These are phyloP conservation scores for Sinonovacula constricta DNA, from an alignment of 1,140 invertebrate genomes.

Conservation along the genomic window DNA sequence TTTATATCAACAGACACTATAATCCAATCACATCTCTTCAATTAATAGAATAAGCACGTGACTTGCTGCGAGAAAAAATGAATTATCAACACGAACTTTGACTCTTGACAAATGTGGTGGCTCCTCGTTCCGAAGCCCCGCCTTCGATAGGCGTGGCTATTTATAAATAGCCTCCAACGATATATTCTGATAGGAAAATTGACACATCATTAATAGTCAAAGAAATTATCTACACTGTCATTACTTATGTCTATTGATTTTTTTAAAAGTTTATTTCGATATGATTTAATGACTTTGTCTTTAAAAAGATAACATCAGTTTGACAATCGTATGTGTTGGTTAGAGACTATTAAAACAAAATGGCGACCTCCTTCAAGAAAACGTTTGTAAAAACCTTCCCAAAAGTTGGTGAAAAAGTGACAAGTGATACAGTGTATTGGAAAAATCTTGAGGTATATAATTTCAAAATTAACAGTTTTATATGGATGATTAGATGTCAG, in stretches of 20 bases:
- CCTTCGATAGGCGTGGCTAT: conserved; percentile 22
- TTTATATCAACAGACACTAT: conserved; percentile 61
- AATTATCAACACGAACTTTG: conserved; percentile 50
- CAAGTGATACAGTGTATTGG: conserved; percentile 90
- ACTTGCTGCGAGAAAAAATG: conserved; percentile 47
- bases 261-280: too few species aligned
- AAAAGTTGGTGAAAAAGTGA: conserved; percentile 82
- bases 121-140: conserved; percentile 10
- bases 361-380: conserved; percentile 77
- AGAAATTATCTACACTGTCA: neutral
- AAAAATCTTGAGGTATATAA: conserved; percentile 80
- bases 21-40: conserved; percentile 69
- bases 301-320: too few species aligned
- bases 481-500: too few species aligned
- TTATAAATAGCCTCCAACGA: neutral
- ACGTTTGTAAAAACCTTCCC: conserved; percentile 69
- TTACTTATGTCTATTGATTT: neutral
- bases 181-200: too few species aligned
- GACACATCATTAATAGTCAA: neutral
- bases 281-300: too few species aligned
- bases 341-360: conserved; percentile 56
- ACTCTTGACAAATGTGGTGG: conserved; percentile 21
- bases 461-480: too few species aligned
- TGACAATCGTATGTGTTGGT: too few species aligned
- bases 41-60: conserved; percentile 69